Percentiles rank a stretch among this genome's conserved stretches.
phyloP scores from a whole-genome alignment of 2,797 vertebrate species.

The Pantherophis alleghaniensis region DNA sequence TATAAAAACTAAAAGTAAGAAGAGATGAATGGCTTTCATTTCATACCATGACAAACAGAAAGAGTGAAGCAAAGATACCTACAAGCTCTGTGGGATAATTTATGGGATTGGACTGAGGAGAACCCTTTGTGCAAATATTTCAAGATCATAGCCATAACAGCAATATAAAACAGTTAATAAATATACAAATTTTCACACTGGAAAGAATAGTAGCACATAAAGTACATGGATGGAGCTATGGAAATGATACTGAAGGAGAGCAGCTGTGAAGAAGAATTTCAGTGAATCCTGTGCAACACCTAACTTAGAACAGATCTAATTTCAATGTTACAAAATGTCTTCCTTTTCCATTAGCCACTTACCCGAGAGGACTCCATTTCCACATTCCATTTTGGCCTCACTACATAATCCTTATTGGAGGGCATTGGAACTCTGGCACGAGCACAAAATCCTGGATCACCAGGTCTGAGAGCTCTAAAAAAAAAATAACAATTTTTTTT shows the following conservation, averaged over 20 bases:
- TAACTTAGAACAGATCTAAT: not conserved
- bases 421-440: slow-evolving; percentile 94
- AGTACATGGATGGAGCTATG: not conserved
- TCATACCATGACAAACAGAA: not conserved
- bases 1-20: slow-evolving; percentile 25
- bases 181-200: not conserved
- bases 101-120: not conserved
- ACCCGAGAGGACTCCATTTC: slow-evolving; percentile 91
- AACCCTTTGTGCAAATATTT: slow-evolving; percentile 4
- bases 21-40: not conserved
- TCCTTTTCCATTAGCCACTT: slow-evolving; percentile 58
- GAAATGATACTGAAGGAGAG: not conserved
- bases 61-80: not conserved
- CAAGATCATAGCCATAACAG: slow-evolving; percentile 24
- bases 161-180: slow-evolving; percentile 13
- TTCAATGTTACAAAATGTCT: not conserved
- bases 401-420: slow-evolving; percentile 97
- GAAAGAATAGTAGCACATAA: not conserved
- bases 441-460: slow-evolving; percentile 96
- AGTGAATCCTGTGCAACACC: not conserved
- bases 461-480: slow-evolving; percentile 88
- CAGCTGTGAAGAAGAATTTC: fast-evolving
- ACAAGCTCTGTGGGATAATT: not conserved
- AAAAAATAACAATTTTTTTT: too few relatives aligned
- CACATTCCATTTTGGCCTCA: slow-evolving; percentile 97